Conservation (phyloP, 2,797 vertebrate genomes). For the Esox masquinongy region DNA sequence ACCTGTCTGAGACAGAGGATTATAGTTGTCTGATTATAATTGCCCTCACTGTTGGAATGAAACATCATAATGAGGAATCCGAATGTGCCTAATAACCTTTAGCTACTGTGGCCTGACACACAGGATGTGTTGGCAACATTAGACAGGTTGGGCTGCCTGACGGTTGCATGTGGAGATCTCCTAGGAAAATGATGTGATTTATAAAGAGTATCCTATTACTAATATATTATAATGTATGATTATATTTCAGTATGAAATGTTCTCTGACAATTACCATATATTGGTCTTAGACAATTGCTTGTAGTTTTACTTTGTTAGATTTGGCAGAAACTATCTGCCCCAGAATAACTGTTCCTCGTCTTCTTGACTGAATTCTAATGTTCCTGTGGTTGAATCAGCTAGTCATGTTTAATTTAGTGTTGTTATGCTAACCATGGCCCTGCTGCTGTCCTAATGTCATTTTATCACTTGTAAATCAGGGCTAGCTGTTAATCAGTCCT, state of each 20-base stretch:
- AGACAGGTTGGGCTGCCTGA: not conserved
- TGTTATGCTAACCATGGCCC: conserved; percentile 16
- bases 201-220: not conserved
- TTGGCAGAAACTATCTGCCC: not conserved
- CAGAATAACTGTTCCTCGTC: conserved; percentile 9
- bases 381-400: conserved; percentile 39
- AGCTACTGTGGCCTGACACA: not conserved
- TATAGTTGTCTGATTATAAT: not conserved
- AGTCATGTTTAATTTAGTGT: conserved; percentile 36
- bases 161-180: not conserved
- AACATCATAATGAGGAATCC: not conserved
- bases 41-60: not conserved
- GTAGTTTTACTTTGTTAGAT: not conserved
- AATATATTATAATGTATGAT: not conserved
- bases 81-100: not conserved
- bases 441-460: conserved; percentile 24
- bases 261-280: not conserved
- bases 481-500: conserved; percentile 14
- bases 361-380: conserved; percentile 45
- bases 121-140: not conserved
- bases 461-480: conserved; percentile 19
- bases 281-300: not conserved
- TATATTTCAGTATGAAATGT: not conserved
- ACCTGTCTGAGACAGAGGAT: not conserved
- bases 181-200: not conserved